phyloP scores from a whole-genome alignment of 2,797 vertebrate species.

The Enteromius trimaculatus region DNA sequence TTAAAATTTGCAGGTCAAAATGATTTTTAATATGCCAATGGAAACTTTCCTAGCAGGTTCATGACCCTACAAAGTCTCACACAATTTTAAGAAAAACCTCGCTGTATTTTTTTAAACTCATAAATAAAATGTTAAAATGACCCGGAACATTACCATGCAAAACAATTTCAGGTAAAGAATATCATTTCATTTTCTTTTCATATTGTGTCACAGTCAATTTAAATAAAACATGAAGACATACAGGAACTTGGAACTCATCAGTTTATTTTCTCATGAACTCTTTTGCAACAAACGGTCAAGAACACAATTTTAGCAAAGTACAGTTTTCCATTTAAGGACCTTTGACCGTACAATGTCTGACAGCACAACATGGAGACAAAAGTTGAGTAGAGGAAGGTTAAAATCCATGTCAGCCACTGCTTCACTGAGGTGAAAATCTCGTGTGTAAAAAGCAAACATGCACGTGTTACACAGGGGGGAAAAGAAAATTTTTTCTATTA shows the following conservation, averaged over 20 bases:
- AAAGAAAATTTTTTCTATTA: neutral
- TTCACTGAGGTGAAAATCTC: neutral
- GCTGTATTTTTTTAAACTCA: no score
- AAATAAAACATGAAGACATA: neutral
- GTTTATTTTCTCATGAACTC: constrained; percentile 35
- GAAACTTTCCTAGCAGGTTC: no score
- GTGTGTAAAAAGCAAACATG: constrained; percentile 13
- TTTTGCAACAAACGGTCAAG: constrained; percentile 25
- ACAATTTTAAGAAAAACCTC: no score
- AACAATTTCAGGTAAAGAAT: neutral
- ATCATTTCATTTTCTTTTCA: neutral
- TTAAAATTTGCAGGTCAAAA: neutral
- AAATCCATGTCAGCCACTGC: neutral
- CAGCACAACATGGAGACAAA: constrained; percentile 14
- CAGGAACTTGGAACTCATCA: neutral
- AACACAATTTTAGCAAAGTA: constrained; percentile 16
- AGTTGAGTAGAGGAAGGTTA: neutral
- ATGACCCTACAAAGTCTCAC: no score
- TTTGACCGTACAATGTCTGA: neutral
- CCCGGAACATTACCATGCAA: neutral
- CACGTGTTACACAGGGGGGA: neutral
- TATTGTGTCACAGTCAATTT: neutral
- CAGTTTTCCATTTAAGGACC: constrained; percentile 13
- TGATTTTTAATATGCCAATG: neutral
- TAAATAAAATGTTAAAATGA: neutral